Conservation (phyloP, 2,113 vertebrate species). For the Chloropsis cyanopogon region DNA sequence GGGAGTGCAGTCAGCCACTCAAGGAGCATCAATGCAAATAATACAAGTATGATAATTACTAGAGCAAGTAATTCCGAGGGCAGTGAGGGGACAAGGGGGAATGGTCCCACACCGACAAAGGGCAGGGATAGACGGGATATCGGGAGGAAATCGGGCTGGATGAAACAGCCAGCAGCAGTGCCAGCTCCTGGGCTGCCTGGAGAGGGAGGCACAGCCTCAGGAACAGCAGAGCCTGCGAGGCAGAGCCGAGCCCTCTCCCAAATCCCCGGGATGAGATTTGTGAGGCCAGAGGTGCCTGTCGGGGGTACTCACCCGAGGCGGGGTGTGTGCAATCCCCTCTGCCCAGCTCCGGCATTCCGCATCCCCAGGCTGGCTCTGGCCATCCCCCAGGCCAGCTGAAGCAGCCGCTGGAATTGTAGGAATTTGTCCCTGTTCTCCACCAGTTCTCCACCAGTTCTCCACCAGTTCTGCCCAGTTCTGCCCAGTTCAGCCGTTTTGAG, state of each 20-base stretch:
- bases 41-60: not conserved
- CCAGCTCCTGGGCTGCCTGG: not conserved
- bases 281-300: fast-evolving
- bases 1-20: not conserved
- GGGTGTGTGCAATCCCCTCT: fast-evolving
- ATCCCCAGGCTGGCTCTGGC: fast-evolving
- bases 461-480: not conserved
- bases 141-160: fast-evolving
- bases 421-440: fast-evolving
- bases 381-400: fast-evolving
- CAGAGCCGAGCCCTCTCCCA: not conserved
- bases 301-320: fast-evolving
- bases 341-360: fast-evolving
- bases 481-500: too few relatives aligned
- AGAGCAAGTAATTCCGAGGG: not conserved
- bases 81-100: not conserved
- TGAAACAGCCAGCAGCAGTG: not conserved
- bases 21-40: not conserved
- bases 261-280: not conserved
- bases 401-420: not conserved
- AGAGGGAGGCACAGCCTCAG: slow-evolving; percentile 30
- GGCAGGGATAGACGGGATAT: fast-evolving
- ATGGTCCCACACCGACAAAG: fast-evolving
- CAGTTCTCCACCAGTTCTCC: not conserved
- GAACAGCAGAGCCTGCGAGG: not conserved